Evolutionary conservation across 2,113 vertebrate species (phyloP).

Genomic region (Elephantulus edwardii): DNA sequence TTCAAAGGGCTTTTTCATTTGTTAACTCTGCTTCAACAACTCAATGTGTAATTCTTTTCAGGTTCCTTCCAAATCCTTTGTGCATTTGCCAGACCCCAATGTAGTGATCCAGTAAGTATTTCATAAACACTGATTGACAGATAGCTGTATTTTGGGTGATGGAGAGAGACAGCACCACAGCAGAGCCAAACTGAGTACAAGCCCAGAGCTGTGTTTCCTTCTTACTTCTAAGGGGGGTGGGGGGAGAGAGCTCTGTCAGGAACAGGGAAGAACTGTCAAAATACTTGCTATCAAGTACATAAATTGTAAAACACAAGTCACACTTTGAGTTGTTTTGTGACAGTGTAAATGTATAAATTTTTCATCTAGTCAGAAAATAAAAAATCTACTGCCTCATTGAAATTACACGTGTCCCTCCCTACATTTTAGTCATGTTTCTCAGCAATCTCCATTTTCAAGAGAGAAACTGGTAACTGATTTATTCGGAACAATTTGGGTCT

Average conservation of each 20-base stretch:
- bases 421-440: background rate
- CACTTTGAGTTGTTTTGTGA: constrained; percentile 40
- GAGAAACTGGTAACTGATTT: background rate
- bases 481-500: background rate
- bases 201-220: constrained; percentile 8
- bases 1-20: background rate
- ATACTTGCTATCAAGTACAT: background rate
- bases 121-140: constrained; percentile 3
- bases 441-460: background rate
- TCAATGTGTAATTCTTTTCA: background rate
- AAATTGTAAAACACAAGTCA: constrained; percentile 39
- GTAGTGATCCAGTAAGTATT: background rate
- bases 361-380: constrained; percentile 47
- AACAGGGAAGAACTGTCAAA: constrained; percentile 29
- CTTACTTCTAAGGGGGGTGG: background rate
- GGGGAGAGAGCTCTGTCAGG: constrained; percentile 37
- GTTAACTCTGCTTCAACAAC: background rate
- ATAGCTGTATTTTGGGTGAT: constrained; percentile 30
- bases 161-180: background rate
- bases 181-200: constrained; percentile 31
- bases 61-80: background rate
- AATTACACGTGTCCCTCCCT: background rate
- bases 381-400: background rate
- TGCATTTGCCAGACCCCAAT: background rate
- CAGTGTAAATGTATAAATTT: constrained; percentile 13